phyloP scores from a whole-genome alignment of 2,888 invertebrate species.

The Chaetogeoica ovagalla region DNA sequence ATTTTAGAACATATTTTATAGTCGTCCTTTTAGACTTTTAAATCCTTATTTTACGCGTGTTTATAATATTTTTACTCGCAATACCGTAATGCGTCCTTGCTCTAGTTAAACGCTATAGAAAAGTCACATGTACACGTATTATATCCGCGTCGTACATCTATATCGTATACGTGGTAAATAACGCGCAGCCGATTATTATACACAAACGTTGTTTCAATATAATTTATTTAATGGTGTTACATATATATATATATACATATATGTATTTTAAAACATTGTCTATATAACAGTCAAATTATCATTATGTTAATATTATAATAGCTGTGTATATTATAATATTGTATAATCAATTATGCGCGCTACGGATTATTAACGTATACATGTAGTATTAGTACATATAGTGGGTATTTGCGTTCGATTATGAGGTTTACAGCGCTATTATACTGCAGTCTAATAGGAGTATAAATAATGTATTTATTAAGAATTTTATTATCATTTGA shows the following conservation, averaged over 20 bases:
- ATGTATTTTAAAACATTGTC: slow-evolving; percentile 7
- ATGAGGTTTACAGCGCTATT: not conserved
- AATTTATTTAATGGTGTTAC: slow-evolving; percentile 14
- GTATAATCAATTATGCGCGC: not conserved
- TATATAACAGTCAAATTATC: not conserved
- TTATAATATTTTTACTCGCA: too few relatives aligned
- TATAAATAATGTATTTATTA: too few relatives aligned
- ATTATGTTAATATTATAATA: slow-evolving; percentile 14
- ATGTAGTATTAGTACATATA: too few relatives aligned
- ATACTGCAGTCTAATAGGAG: too few relatives aligned
- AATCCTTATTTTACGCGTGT: too few relatives aligned
- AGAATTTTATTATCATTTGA: too few relatives aligned
- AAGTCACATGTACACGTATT: not conserved
- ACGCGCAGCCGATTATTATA: not conserved
- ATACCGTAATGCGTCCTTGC: slow-evolving; percentile 3
- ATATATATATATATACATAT: too few relatives aligned
- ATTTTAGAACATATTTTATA: too few relatives aligned
- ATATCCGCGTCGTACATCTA: slow-evolving; percentile 12
- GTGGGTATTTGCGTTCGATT: not conserved
- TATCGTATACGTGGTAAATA: not conserved
- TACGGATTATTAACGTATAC: not conserved
- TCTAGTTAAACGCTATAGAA: not conserved
- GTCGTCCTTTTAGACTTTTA: too few relatives aligned
- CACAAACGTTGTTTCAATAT: slow-evolving; percentile 5
- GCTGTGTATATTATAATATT: not conserved